Evolutionary conservation across 2,888 invertebrate genomes (phyloP), one percentile per base, ranked within the genome.

Genomic region (Scaptomyza parva): DNA sequence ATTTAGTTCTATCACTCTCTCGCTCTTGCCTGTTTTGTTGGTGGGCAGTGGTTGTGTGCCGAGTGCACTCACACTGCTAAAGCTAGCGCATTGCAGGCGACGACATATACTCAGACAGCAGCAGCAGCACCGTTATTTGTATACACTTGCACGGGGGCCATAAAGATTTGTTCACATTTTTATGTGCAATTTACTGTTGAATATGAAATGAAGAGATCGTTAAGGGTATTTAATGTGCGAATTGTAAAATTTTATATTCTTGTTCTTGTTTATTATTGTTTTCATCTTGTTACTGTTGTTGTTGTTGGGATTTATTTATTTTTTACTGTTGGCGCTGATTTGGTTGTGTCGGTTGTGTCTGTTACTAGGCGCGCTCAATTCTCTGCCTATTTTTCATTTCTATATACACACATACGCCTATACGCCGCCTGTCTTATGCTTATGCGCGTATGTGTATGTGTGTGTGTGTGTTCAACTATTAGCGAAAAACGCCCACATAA

Each of bases 401-500:
- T 35, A 30, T 18, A 62, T 35, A 35, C 6, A 11, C 11, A 2
- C 33, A 12, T n/a, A 2, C 35, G 35, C 37, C 37, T 37, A 37
- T 37, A 30, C 6, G 33, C 17, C 37, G 37, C 37, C 9, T 17
- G 17, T 37, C 37, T 37, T 37, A 17, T 37, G 17, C 37, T 37
- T 26, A 3, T 1, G 9, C 35, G 35, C 22, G 4, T 39, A 18
- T 52, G 11, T 50, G 18, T 45, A 0, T 30, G 14, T 39, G 2
- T 54, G 18, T 48, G 12, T 45, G 1, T 30, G 11, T 44, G n/a
- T 51, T 43, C 14, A 43, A 59, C 58, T 74, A 63, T 63, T 74
- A 63, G 57, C 57, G 12, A 41, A 74, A 72, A 47, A 74, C 71
- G 71, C 74, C 71, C 64, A 69, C 72, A 57, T 39, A 45, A 68